These are phyloP conservation scores for Chondrosia reniformis DNA, from an alignment of 37 sponge, comb jelly and placozoan genomes.

Conservation along the genomic window DNA sequence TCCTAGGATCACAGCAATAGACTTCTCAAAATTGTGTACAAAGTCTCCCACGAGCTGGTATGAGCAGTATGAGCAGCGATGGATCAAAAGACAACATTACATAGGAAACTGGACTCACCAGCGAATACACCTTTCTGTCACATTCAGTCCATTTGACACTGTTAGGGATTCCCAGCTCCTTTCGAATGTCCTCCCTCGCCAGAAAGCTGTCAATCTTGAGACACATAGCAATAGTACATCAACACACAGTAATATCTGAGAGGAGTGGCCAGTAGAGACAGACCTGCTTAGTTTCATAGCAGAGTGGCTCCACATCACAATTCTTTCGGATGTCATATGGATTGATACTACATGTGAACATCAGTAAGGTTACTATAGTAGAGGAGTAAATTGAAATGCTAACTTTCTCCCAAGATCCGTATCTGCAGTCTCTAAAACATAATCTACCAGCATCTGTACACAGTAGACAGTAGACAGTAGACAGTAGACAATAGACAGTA, in stretches of 20 bases:
- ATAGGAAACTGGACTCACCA: too few relatives aligned
- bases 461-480: too few relatives aligned
- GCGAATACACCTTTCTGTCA: background rate
- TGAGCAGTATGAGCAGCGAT: too few relatives aligned
- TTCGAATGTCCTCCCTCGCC: conserved; percentile 11
- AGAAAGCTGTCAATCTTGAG: conserved; percentile 11
- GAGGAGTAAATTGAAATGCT: conserved; percentile 13
- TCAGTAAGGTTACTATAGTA: too few relatives aligned
- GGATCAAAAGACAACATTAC: too few relatives aligned
- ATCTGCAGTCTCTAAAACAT: conserved; percentile 56
- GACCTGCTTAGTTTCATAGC: conserved; percentile 35
- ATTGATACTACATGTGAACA: conserved; percentile 34
- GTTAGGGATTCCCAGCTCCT: conserved; percentile 16
- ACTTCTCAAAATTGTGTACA: conserved; percentile 20
- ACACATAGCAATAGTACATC: too few relatives aligned
- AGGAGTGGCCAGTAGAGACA: too few relatives aligned
- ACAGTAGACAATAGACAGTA: too few relatives aligned
- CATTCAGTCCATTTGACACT: conserved; percentile 26
- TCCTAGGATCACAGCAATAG: conserved; percentile 23
- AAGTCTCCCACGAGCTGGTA: conserved; percentile 30
- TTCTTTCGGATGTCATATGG: conserved; percentile 31
- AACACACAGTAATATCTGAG: too few relatives aligned
- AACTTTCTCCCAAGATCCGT: conserved; percentile 47
- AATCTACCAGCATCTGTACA: conserved; percentile 37
- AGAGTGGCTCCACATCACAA: conserved; percentile 30